A percentile compares a stretch with the other conserved stretches of the same genome.
phyloP scores from a whole-genome alignment of 2,113 vertebrate species.

The Sylvilagus bachmani region DNA sequence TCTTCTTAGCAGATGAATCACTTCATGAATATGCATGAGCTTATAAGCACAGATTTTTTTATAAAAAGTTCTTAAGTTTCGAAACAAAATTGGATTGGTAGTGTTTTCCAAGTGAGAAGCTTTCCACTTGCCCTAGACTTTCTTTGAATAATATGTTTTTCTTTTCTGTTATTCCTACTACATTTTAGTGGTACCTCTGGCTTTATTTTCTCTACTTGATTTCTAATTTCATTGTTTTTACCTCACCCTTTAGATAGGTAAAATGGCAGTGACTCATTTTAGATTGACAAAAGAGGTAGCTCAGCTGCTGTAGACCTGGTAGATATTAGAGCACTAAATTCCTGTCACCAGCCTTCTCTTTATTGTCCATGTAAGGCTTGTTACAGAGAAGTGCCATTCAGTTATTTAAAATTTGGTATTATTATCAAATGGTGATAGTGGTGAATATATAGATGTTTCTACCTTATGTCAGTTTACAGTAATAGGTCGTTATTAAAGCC shows the following conservation, averaged over 20 bases:
- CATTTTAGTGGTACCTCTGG: constrained; percentile 64
- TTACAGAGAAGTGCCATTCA: not conserved
- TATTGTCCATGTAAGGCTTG: not conserved
- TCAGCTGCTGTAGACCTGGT: not conserved
- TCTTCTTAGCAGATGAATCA: constrained; percentile 86
- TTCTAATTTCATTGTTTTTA: constrained; percentile 70
- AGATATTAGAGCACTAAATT: not conserved
- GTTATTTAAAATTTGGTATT: not conserved
- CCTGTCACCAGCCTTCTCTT: not conserved
- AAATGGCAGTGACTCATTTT: not conserved
- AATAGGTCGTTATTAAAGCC: not conserved
- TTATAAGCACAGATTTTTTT: constrained; percentile 65
- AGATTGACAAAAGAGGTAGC: not conserved
- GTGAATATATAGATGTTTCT: not conserved
- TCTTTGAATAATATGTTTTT: not conserved
- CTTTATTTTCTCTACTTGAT: constrained; percentile 66
- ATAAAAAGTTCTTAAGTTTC: constrained; percentile 54
- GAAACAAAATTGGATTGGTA: constrained; percentile 55
- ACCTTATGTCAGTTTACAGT: not conserved
- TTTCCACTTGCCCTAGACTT: constrained; percentile 26
- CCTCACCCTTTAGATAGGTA: not conserved
- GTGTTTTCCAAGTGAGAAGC: constrained; percentile 59
- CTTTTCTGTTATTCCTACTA: constrained; percentile 19
- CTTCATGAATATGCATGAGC: constrained; percentile 77
- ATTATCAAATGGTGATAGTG: not conserved